phyloP scores from a whole-genome alignment of 2,888 invertebrate genomes.

The Corythucha ciliata region DNA sequence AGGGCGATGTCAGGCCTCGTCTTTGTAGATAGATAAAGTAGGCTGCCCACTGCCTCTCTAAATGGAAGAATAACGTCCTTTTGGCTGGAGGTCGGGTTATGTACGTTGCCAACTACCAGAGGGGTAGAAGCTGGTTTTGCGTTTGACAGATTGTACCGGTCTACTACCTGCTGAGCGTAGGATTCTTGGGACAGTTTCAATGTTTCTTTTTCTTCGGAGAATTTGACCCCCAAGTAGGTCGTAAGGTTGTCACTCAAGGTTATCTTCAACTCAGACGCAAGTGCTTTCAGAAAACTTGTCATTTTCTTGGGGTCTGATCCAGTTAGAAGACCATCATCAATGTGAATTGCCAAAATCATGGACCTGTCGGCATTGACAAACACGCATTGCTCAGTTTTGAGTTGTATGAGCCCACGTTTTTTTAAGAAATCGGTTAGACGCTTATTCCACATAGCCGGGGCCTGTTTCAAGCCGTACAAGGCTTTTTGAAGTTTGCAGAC shows the following conservation, averaged over 20 bases:
- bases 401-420: slow-evolving; percentile 5
- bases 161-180: slow-evolving; percentile 12
- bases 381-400: slow-evolving; percentile 13
- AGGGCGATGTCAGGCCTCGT: too few relatives aligned
- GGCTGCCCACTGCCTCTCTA: too few relatives aligned
- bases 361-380: slow-evolving; percentile 13
- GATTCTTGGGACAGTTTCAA: slow-evolving; percentile 7
- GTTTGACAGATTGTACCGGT: background rate
- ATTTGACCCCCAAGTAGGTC: slow-evolving; percentile 2
- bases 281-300: slow-evolving; percentile 4
- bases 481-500: slow-evolving; percentile 13
- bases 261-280: slow-evolving; percentile 7
- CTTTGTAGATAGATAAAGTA: too few relatives aligned
- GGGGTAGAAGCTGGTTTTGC: slow-evolving; percentile 13
- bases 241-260: slow-evolving; percentile 5
- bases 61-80: too few relatives aligned
- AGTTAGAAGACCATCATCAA: slow-evolving; percentile 9
- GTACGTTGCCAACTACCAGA: too few relatives aligned
- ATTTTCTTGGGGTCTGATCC: slow-evolving; percentile 1
- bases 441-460: slow-evolving; percentile 15
- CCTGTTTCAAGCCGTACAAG: slow-evolving; percentile 13
- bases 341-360: slow-evolving; percentile 12
- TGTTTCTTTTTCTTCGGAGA: background rate
- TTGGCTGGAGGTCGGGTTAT: background rate
- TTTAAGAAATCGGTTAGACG: slow-evolving; percentile 11